These are phyloP conservation scores for Neofelis nebulosa DNA, from an alignment of 2,113 vertebrate species.

Conservation along the genomic window DNA sequence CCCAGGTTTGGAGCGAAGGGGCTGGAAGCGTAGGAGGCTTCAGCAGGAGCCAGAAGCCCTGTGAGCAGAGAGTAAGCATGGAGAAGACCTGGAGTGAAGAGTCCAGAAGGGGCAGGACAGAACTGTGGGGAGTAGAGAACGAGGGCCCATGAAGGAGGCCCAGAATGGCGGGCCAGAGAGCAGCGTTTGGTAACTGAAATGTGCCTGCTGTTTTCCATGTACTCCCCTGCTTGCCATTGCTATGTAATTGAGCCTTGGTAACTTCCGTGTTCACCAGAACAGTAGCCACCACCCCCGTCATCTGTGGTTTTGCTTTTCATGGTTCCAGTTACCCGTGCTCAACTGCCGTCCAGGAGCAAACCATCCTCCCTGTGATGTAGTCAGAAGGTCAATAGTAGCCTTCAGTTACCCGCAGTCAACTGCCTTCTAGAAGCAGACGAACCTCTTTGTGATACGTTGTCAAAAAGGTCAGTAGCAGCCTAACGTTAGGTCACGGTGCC, in stretches of 20 bases:
- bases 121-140: not conserved
- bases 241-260: not conserved
- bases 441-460: not conserved
- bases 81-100: too few relatives aligned
- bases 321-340: not conserved
- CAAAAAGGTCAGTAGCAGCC: not conserved
- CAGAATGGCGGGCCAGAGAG: not conserved
- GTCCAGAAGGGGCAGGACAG: not conserved
- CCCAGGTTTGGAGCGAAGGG: not conserved
- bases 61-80: not conserved
- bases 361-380: not conserved
- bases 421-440: not conserved
- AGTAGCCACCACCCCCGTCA: not conserved
- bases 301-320: not conserved
- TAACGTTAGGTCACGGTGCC: not conserved
- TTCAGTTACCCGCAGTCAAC: not conserved
- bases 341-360: not conserved
- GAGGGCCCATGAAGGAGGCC: not conserved
- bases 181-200: not conserved
- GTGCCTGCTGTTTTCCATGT: not conserved
- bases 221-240: not conserved
- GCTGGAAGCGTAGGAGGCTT: not conserved
- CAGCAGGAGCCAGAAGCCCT: too few relatives aligned
- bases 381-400: not conserved
- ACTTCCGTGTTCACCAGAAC: not conserved